phyloP scores from a whole-genome alignment of 2,888 invertebrate genomes.

The Steinernema hermaphroditum region DNA sequence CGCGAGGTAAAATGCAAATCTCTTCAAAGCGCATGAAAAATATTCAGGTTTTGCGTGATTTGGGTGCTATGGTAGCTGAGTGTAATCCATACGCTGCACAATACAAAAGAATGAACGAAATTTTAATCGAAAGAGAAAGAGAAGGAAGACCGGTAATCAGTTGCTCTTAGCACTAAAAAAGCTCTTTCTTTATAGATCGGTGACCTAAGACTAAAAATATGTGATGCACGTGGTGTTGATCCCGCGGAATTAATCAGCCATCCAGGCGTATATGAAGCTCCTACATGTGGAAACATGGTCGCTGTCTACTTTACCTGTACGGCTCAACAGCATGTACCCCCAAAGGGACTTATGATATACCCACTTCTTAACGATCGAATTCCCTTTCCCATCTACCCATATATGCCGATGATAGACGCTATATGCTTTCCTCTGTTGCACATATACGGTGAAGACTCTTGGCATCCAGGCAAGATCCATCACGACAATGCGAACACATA shows the following conservation, averaged over 20 bases:
- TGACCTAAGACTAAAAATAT: not conserved
- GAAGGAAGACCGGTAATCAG: not conserved
- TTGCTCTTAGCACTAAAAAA: too few species aligned
- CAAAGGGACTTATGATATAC: not conserved
- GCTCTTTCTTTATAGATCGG: not conserved
- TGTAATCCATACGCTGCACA: not conserved
- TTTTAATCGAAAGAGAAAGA: not conserved
- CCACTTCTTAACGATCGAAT: not conserved
- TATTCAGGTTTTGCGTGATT: not conserved
- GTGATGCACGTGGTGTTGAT: not conserved
- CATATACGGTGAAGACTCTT: slow-evolving; percentile 15
- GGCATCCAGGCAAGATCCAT: not conserved
- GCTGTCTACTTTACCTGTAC: not conserved
- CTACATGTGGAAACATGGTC: not conserved
- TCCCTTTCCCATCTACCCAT: not conserved
- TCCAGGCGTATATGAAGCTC: slow-evolving; percentile 13
- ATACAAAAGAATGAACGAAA: slow-evolving; percentile 7
- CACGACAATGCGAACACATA: too few species aligned
- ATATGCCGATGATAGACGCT: not conserved
- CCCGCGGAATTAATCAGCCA: not conserved
- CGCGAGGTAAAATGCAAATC: not conserved
- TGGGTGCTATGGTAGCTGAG: not conserved
- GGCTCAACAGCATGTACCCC: not conserved
- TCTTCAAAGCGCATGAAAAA: too few species aligned
- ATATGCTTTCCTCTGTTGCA: not conserved